phyloP scores from a whole-genome alignment of 2,888 invertebrate genomes.

The Dyspetes luteomarginatus region DNA sequence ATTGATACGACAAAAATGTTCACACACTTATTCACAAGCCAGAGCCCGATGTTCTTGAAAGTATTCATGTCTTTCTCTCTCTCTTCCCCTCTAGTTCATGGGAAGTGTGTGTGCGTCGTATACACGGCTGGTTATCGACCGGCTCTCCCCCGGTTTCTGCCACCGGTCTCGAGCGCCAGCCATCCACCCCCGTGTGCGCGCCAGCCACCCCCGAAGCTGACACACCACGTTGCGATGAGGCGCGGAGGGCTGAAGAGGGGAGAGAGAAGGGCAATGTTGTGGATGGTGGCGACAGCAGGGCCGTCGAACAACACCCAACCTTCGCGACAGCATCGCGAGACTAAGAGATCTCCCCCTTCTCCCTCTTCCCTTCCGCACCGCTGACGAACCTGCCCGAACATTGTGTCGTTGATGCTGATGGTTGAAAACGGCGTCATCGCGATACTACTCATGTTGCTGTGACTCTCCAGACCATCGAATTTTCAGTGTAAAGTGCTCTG shows the following conservation, averaged over 20 bases:
- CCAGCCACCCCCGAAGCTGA: slow-evolving; percentile 50
- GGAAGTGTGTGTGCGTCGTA: slow-evolving; percentile 35
- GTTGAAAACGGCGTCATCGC: slow-evolving; percentile 15
- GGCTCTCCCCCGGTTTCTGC: slow-evolving; percentile 53
- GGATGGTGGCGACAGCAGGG: slow-evolving; percentile 55
- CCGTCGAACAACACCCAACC: slow-evolving; percentile 63
- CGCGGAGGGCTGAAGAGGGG: slow-evolving; percentile 38
- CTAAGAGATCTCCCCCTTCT: slow-evolving; percentile 12
- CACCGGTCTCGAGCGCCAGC: slow-evolving; percentile 57
- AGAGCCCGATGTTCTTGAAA: not conserved
- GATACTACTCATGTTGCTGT: not conserved
- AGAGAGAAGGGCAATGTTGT: slow-evolving; percentile 53
- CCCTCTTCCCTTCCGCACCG: not conserved
- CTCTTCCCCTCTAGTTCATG: too few relatives aligned
- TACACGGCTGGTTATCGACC: slow-evolving; percentile 63
- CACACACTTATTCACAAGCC: not conserved
- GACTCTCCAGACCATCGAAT: not conserved
- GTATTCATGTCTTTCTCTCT: too few relatives aligned
- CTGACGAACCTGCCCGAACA: not conserved
- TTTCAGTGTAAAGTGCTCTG: not conserved
- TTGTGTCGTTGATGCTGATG: slow-evolving; percentile 13
- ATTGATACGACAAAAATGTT: not conserved
- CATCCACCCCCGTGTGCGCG: slow-evolving; percentile 51
- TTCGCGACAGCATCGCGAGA: slow-evolving; percentile 40
- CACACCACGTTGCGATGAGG: slow-evolving; percentile 55